Percentiles rank a stretch among this genome's conserved stretches.
phyloP scores from a whole-genome alignment of 2,797 vertebrate genomes.

The Sebastolobus altivelis region DNA sequence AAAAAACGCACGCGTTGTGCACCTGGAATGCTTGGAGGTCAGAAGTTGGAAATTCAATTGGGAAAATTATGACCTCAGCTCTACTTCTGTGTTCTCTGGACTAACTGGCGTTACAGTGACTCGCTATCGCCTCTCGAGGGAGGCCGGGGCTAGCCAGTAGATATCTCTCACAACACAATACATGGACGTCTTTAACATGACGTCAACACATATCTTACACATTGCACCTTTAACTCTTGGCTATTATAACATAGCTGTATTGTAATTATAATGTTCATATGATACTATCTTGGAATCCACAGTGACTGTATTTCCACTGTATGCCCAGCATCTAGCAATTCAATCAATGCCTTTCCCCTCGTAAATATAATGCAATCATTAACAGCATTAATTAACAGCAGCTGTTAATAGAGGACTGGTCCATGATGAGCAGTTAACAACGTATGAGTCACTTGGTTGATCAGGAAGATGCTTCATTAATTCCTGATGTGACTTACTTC shows the following conservation, averaged over 20 bases:
- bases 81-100: too few relatives aligned
- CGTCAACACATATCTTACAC: too few relatives aligned
- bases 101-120: too few relatives aligned
- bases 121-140: too few relatives aligned
- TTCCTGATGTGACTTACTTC: background rate
- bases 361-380: conserved; percentile 9
- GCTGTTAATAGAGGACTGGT: background rate
- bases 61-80: too few relatives aligned
- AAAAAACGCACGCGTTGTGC: too few relatives aligned
- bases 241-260: background rate
- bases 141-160: too few relatives aligned
- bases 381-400: conserved; percentile 1
- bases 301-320: background rate
- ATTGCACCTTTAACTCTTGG: background rate
- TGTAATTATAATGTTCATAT: background rate
- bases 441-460: conserved; percentile 10
- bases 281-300: background rate
- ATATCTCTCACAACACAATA: too few relatives aligned
- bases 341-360: background rate
- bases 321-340: background rate
- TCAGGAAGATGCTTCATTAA: conserved; percentile 6
- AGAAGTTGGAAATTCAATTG: too few relatives aligned
- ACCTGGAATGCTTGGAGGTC: too few relatives aligned
- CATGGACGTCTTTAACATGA: too few relatives aligned
- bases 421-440: conserved; percentile 9